Base-by-base conservation (phyloP, 2,888 invertebrate species). In the Exocentrus adspersus region DNA sequence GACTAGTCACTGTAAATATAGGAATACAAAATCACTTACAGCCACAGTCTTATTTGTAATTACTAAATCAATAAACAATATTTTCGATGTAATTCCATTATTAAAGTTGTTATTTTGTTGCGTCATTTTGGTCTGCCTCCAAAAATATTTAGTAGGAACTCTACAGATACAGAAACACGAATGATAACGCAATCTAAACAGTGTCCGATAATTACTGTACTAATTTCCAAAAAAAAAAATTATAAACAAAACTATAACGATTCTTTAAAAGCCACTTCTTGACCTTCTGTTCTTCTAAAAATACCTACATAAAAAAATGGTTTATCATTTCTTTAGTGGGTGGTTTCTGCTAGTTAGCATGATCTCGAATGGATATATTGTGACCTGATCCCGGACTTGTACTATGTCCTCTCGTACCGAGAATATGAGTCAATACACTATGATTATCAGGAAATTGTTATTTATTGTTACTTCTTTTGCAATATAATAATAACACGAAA, bases 371-470 rank as follows among this genome's bases (percentile, higher is more conserved):
- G 19, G 37, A 37, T 41, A 37, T 24, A 24, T 16, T 46, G 21
- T 64, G 54, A 56, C 51, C 45, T 64, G 62, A 66, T 66, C 62
- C 62, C 66, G 66, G 66, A 66, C 60, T 66, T 66, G 66, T 65
- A 66, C 66, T 63, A 50, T 66, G 66, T 46, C 65, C 65, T 64
- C 51, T 62, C 30, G 42, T 43, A 50, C 48, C 51, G 20, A 41
- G 21, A 45, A 48, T 62, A 51, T 65, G 62, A 66, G 60, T 66
- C 66, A 66, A 66, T 66, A 65, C 60, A 65, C 61, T 58, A 57
- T 17, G 28, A 59, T 64, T 64, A 64, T 64, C 64, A 42, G 24
- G 19, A 54, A 54, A 54, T 54, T 54, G 32, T 32, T 51, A 32
- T 32, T 51, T 30, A 51, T 50, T 30, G 50, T 30, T 51, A 51